Base-by-base conservation (phyloP, 1,140 invertebrate species). In the Sminthurides bifidus region DNA sequence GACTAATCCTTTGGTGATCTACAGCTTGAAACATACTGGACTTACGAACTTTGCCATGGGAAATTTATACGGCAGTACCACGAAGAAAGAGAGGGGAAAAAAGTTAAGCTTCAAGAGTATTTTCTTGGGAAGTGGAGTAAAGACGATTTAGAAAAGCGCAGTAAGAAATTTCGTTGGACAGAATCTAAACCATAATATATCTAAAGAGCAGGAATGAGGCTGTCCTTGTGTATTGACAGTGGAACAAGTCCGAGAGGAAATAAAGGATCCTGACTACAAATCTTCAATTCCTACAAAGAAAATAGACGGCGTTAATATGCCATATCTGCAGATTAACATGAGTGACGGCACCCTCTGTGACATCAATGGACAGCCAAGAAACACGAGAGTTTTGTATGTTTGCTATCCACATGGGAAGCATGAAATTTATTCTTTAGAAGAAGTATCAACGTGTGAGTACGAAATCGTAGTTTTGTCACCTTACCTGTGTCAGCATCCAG, bases 11-110 rank as follows among this genome's bases (percentile, higher is more conserved):
- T 58, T 52, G 40, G 35, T 46, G 21, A 38, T 43, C 37, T 51
- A 33, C 60, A 84, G 80, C 74, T 96, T 52, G 93, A 97, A 70
- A 83, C 83, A 37, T 98, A 94, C 70, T 97, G 93, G 94, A 92
- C 87, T 0, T 98, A 97, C 74, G 92, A 97, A 73, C 75, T 98
- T 10, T 97, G 94, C 68, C 93, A 97, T 75, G 92, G 92, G 4
- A 76, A 61, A 27, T 82, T 85, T 70, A 79, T 97, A 2, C 75
- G 86, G 12, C 94, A 98, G 68, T 97, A 92, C 72, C 92, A 97
- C 71, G 92, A 96, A 72, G 88, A 92, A 66, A 78, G 88, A 59
- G 91, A 94, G 71, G 85, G 81, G 58, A 88, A 87, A 67, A 82
- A 81, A 67, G 74, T 81, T 0, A 85, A 82, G 69, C 71, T 82